These are phyloP conservation scores for Menura novaehollandiae DNA, from an alignment of 2,113 vertebrate species.

Conservation along the genomic window DNA sequence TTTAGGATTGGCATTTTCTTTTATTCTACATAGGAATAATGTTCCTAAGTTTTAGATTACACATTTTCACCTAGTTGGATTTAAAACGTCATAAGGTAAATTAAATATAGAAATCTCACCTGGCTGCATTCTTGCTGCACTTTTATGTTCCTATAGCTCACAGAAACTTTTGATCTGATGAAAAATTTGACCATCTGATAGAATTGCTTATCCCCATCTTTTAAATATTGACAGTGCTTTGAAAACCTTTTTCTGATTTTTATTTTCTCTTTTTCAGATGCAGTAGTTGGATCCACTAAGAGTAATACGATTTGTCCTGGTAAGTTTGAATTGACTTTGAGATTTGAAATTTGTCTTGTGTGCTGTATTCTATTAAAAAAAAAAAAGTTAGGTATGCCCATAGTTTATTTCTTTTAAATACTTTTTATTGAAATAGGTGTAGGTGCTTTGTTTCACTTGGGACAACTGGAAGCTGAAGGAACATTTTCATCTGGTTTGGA, in stretches of 20 bases:
- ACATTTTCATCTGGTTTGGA: not conserved
- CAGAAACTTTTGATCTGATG: not conserved
- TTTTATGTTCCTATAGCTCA: not conserved
- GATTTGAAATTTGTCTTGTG: not conserved
- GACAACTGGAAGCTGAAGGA: not conserved
- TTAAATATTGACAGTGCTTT: not conserved
- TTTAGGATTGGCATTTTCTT: not conserved
- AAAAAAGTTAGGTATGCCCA: not conserved
- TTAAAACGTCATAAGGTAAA: not conserved
- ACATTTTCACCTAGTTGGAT: not conserved
- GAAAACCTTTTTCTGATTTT: not conserved
- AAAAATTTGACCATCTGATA: not conserved
- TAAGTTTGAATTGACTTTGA: conserved; percentile 57
- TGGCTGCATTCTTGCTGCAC: not conserved
- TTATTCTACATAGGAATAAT: not conserved
- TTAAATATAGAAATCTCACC: not conserved
- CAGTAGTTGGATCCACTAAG: conserved; percentile 82
- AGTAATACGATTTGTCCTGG: conserved; percentile 92
- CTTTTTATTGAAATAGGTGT: not conserved
- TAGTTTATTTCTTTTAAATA: not conserved
- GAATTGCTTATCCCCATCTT: not conserved
- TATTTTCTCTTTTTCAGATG: conserved; percentile 74
- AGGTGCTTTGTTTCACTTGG: not conserved
- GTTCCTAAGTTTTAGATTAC: not conserved
- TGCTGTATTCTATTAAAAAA: not conserved